Evolutionary conservation across 2,797 vertebrate genomes (phyloP), one percentile per base, ranked within the genome.

Genomic region (Decapterus maruadsi): DNA sequence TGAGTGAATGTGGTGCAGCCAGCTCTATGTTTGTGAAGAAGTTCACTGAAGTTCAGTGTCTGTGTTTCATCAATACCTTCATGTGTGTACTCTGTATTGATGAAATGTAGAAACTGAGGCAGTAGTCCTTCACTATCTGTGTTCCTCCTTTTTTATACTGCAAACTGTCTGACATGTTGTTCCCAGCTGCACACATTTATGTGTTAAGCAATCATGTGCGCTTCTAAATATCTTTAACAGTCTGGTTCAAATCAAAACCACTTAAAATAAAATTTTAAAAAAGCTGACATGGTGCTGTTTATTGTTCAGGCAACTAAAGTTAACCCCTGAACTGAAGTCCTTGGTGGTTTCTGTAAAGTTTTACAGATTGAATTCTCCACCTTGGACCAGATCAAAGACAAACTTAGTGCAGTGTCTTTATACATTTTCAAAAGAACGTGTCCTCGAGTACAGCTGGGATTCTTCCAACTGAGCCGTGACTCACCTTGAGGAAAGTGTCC

Each of bases 401-500:
- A 29, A 73, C 82, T 74, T 48, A 64, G 45, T 20, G 54, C 22
- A 3, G 17, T 9, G 11, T 19, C 46, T 55, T 74, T 61, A 12
- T 40, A 14, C 36, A 48, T 55, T 74, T 62, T 48, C 38, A 42
- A 69, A 82, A 65, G 20, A 75, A 26, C 57, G 8, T 76, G 16
- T 3, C 58, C 14, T 80, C 8, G 22, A 65, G 56, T 17, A 10
- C 9, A 34, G 34, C 26, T 19, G 38, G 43, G 55, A 60, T 83
- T 5, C 16, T 77, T 72, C 42, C 38, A 67, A 64, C 45, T 74
- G 64, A 77, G 65, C 34, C 1, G 7, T 56, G 69, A 85, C 94
- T 94, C 87, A 95, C 95, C 95, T 95, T 96, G 83, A 96, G 91
- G 81, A 95, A 96, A 68, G 93, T 93, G 83, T 95, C 94, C 90